These are phyloP conservation scores for Sarcoramphus papa DNA, from an alignment of 2,797 vertebrate species.

Conservation along the genomic window DNA sequence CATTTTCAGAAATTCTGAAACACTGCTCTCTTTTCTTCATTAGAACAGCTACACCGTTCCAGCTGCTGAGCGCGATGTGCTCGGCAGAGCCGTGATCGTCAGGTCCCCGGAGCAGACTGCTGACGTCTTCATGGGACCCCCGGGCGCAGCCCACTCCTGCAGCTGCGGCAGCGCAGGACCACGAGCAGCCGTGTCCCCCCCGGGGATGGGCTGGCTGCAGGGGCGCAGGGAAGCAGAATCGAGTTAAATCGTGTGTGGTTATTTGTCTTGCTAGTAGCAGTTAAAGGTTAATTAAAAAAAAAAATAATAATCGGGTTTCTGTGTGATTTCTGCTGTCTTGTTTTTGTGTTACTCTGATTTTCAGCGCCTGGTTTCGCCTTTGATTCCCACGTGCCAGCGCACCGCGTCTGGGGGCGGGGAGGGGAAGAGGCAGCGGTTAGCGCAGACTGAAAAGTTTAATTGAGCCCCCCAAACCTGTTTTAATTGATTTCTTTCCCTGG, in stretches of 20 bases:
- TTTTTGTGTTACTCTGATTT: neutral
- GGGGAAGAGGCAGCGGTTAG: neutral
- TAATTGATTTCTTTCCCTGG: neutral
- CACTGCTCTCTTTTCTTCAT: neutral
- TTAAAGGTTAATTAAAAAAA: neutral
- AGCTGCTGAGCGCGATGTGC: neutral
- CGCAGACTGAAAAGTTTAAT: neutral
- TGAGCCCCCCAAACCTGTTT: neutral
- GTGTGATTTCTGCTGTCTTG: neutral
- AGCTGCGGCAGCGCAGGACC: neutral
- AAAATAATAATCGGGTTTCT: accelerated
- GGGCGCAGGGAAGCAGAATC: neutral
- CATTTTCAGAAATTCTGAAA: neutral
- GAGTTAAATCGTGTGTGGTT: neutral
- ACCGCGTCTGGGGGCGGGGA: neutral
- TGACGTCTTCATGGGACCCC: neutral
- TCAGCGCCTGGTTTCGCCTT: neutral
- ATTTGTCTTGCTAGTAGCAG: neutral
- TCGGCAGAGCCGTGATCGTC: neutral
- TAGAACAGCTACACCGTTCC: neutral
- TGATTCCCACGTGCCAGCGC: neutral
- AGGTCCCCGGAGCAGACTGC: neutral
- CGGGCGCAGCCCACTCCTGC: accelerated
- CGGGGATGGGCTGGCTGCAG: accelerated
- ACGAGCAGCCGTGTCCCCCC: neutral